Conservation (phyloP, 2,888 invertebrate genomes). For the Philhelius pedissequus region DNA sequence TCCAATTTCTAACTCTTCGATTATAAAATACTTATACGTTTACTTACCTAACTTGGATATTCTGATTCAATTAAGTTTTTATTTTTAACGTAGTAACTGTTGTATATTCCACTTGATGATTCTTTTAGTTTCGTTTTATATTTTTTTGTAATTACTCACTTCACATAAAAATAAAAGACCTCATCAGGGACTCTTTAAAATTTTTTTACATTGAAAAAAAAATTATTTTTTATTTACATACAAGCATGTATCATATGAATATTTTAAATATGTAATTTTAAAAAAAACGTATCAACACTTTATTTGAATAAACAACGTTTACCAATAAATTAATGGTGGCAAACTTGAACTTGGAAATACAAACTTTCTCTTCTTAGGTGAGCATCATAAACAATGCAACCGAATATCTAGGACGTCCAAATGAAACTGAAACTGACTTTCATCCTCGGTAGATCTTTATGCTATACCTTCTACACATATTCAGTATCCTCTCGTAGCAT, state of each 20-base stretch:
- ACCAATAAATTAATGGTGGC: neutral
- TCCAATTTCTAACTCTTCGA: neutral
- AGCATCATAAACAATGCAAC: slow-evolving; percentile 13
- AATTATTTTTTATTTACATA: neutral
- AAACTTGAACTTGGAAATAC: slow-evolving; percentile 7
- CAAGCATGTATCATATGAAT: neutral
- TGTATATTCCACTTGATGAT: neutral
- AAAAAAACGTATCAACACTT: neutral
- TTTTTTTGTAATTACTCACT: neutral
- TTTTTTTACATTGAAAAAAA: neutral
- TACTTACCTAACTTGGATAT: neutral
- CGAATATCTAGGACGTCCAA: slow-evolving; percentile 62
- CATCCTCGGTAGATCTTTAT: slow-evolving; percentile 43
- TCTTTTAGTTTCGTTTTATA: neutral
- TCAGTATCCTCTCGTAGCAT: neutral
- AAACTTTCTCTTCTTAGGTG: neutral
- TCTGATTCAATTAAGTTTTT: neutral
- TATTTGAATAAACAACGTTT: neutral
- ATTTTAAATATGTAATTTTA: neutral
- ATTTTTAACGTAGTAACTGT: neutral
- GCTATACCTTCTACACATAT: neutral
- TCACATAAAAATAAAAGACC: neutral
- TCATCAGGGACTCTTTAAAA: neutral
- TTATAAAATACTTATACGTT: neutral
- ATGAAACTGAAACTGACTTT: slow-evolving; percentile 66